A percentile compares a stretch with the other conserved stretches of the same genome.
These are phyloP conservation scores for Gallinago media DNA, from an alignment of 2,113 vertebrate species.

Conservation along the genomic window DNA sequence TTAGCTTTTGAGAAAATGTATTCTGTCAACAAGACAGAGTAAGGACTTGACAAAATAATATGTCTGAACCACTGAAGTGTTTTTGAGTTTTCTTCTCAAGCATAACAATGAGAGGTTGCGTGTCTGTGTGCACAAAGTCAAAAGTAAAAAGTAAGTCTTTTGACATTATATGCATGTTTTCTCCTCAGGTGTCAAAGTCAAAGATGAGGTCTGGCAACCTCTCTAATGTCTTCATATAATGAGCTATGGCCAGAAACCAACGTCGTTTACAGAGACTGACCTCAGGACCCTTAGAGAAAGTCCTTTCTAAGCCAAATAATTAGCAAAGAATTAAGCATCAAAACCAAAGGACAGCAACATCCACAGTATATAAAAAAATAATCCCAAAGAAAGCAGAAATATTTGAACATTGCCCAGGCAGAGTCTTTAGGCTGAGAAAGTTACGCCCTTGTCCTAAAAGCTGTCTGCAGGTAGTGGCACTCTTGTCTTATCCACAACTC, in stretches of 20 bases:
- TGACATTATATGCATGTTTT: not conserved
- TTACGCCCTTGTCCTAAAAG: not conserved
- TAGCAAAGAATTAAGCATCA: not conserved
- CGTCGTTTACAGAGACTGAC: not conserved
- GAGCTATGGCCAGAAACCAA: not conserved
- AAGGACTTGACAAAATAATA: conserved; percentile 74
- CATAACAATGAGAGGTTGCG: conserved; percentile 53
- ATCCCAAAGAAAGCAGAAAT: not conserved
- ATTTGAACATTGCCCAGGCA: not conserved
- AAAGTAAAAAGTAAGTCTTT: conserved; percentile 27
- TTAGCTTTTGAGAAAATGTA: conserved; percentile 70
- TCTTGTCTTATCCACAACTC: not conserved
- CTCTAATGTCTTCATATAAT: conserved; percentile 13
- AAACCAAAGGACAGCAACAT: not conserved
- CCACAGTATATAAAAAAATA: not conserved
- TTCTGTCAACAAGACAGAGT: conserved; percentile 72
- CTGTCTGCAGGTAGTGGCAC: not conserved
- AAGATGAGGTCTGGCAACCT: not conserved
- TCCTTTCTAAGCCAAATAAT: not conserved
- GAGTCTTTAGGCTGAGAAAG: not conserved
- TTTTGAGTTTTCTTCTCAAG: conserved; percentile 48
- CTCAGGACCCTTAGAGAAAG: not conserved
- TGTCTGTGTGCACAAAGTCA: not conserved
- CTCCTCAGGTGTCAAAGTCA: conserved; percentile 21
- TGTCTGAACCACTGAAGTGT: conserved; percentile 52